Percentiles rank a stretch among this genome's conserved stretches.
Evolutionary conservation across 2,113 vertebrate species (phyloP).

Genomic region (Himantopus leucocephalus): DNA sequence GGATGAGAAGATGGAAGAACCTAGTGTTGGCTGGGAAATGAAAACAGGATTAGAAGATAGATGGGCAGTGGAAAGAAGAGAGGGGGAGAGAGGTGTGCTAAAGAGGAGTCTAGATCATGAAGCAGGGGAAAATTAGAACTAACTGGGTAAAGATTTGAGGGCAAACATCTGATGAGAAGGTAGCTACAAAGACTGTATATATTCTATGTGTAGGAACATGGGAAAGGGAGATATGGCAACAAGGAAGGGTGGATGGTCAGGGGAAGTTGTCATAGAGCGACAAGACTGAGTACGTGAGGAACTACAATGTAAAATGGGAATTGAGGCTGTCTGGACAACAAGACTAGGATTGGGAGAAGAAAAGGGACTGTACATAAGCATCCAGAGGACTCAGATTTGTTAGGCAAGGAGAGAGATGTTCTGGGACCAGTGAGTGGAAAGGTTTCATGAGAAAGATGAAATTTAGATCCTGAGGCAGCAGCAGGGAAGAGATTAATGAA

Average conservation of each 20-base stretch:
- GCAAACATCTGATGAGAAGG: not conserved
- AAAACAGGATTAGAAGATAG: not conserved
- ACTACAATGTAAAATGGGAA: not conserved
- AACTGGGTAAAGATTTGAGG: not conserved
- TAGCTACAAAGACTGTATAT: not conserved
- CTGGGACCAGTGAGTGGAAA: not conserved
- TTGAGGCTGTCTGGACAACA: not conserved
- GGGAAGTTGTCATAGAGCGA: not conserved
- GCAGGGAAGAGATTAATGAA: not conserved
- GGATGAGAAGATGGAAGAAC: not conserved
- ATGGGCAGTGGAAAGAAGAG: not conserved
- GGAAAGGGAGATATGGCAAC: not conserved
- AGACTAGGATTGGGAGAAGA: not conserved
- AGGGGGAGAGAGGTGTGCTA: not conserved
- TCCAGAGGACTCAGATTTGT: not conserved
- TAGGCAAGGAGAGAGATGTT: not conserved
- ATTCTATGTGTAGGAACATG: accelerated
- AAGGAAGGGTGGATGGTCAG: not conserved
- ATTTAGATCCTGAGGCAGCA: not conserved
- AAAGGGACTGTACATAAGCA: not conserved
- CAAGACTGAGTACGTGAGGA: not conserved
- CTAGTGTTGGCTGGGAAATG: not conserved
- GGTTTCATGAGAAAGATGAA: not conserved
- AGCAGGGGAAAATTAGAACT: not conserved
- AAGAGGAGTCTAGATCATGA: not conserved